These are phyloP conservation scores for Philypnodon macrostomus DNA, from an alignment of 2,797 vertebrate species.

Conservation along the genomic window DNA sequence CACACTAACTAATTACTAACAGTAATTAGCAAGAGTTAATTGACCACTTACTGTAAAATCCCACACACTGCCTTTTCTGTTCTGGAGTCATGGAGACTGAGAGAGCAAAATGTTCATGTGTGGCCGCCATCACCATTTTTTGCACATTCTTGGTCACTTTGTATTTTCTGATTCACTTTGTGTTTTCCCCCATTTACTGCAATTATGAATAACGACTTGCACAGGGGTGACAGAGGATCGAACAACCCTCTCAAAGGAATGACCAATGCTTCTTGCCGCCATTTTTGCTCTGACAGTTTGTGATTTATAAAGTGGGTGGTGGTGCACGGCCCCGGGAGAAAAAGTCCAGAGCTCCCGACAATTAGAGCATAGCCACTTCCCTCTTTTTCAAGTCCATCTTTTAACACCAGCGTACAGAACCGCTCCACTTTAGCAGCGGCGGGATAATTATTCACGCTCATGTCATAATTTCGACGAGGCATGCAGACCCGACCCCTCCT, in stretches of 20 bases:
- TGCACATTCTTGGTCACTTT: too few species aligned
- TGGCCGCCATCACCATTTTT: too few species aligned
- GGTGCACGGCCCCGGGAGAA: constrained; percentile 24
- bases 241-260: constrained; percentile 14
- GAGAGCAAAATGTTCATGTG: too few species aligned
- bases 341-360: constrained; percentile 23
- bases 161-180: too few species aligned
- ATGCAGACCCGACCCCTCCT: constrained; percentile 31
- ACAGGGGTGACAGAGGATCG: constrained; percentile 4
- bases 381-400: constrained; percentile 38
- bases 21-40: too few species aligned
- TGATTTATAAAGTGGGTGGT: constrained; percentile 34
- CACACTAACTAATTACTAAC: too few species aligned
- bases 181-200: neutral
- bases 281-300: constrained; percentile 1
- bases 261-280: constrained; percentile 9
- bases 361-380: constrained; percentile 30
- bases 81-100: too few species aligned
- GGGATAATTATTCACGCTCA: constrained; percentile 48
- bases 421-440: constrained; percentile 36
- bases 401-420: constrained; percentile 24
- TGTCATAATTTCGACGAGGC: constrained; percentile 48
- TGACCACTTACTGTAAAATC: too few species aligned
- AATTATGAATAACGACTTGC: constrained; percentile 13
- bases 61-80: too few species aligned